Evolutionary conservation across 2,797 vertebrate species (phyloP).

Genomic region (Dermochelys coriacea): DNA sequence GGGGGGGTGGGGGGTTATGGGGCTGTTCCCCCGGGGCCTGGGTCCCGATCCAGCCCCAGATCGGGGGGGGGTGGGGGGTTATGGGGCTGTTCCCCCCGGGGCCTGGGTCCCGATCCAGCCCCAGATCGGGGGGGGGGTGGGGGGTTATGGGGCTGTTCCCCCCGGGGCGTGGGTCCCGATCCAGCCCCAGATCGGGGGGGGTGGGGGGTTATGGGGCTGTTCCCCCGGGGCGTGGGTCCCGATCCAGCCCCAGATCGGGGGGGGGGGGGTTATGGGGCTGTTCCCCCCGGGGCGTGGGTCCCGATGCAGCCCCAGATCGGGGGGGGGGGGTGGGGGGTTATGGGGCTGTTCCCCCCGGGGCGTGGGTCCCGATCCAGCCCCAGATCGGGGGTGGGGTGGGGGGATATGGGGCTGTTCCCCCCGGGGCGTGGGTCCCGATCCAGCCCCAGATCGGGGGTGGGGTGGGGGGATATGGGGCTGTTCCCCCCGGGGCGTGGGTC

Average conservation of each 20-base stretch:
- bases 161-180: too few relatives aligned
- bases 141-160: not conserved
- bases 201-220: too few relatives aligned
- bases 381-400: not conserved
- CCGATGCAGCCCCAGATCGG: not conserved
- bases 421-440: too few relatives aligned
- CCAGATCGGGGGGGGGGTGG: not conserved
- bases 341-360: not conserved
- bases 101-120: too few relatives aligned
- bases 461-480: too few relatives aligned
- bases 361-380: too few relatives aligned
- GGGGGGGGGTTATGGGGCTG: not conserved
- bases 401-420: not conserved
- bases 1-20: too few relatives aligned
- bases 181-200: not conserved
- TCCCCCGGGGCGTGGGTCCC: not conserved
- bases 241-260: not conserved
- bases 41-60: too few relatives aligned
- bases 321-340: not conserved
- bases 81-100: not conserved
- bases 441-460: too few relatives aligned
- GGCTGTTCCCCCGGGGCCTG: not conserved
- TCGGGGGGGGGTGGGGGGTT: fast-evolving
- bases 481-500: too few relatives aligned
- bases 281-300: not conserved